A percentile compares a stretch with the other conserved stretches of the same genome.
Evolutionary conservation across 2,113 vertebrate species (phyloP).

Genomic region (Pygathrix nemaeus): DNA sequence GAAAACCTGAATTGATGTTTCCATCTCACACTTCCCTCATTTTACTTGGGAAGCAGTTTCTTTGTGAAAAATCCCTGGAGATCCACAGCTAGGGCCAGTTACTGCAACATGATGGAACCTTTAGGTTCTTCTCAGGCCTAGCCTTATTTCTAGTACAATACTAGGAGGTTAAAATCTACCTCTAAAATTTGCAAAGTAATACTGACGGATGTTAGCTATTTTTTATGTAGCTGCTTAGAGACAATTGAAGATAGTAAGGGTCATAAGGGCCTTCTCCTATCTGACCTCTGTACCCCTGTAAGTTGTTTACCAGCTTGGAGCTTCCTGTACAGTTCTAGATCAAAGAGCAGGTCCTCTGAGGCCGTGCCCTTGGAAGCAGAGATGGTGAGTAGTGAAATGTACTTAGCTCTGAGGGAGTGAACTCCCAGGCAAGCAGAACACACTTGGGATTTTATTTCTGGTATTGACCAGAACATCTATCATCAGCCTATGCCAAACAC

Average conservation of each 20-base stretch:
- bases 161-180: neutral
- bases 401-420: neutral
- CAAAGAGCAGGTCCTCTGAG: neutral
- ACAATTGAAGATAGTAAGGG: neutral
- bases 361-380: neutral
- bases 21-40: neutral
- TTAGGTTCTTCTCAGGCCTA: neutral
- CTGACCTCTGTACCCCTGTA: neutral
- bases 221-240: neutral
- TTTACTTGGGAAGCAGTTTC: neutral
- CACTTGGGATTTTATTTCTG: neutral
- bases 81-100: neutral
- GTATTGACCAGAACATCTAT: neutral
- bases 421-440: neutral
- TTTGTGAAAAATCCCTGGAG: neutral
- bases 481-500: neutral
- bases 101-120: neutral
- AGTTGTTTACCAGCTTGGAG: neutral
- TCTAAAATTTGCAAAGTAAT: neutral
- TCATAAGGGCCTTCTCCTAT: neutral
- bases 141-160: neutral
- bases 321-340: neutral
- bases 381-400: neutral
- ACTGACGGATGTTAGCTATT: neutral
- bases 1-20: conserved; percentile 42